A percentile compares a stretch with the other conserved stretches of the same genome.
Conservation (phyloP, 2,888 invertebrate species). For the Drosophila pseudotakahashii region DNA sequence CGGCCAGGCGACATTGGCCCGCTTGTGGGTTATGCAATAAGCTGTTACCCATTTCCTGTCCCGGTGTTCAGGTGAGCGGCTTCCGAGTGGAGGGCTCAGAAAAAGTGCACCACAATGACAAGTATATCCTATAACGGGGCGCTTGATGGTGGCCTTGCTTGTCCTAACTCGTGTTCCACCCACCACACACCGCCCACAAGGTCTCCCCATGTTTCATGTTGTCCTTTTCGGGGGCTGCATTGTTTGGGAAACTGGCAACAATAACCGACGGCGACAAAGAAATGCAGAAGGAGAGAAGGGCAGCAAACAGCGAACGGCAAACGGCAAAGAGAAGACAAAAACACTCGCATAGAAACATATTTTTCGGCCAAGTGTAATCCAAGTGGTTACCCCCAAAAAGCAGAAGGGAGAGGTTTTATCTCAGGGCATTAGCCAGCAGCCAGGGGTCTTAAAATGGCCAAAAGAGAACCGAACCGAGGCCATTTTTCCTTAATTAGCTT, state of each 20-base stretch:
- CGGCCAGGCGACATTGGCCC: slow-evolving; percentile 31
- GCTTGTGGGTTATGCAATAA: slow-evolving; percentile 51
- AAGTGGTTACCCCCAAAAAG: slow-evolving; percentile 48
- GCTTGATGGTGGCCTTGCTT: slow-evolving; percentile 43
- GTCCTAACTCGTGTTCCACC: slow-evolving; percentile 42
- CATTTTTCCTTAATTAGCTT: slow-evolving; percentile 19
- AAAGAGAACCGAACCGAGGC: neutral
- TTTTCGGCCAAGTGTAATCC: slow-evolving; percentile 65
- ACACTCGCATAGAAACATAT: slow-evolving; percentile 15
- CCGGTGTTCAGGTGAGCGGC: slow-evolving; percentile 51
- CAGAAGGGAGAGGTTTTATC: slow-evolving; percentile 5
- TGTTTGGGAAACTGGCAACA: slow-evolving; percentile 48
- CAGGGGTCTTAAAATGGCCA: neutral
- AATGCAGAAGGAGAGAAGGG: slow-evolving; percentile 28
- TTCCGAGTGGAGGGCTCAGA: slow-evolving; percentile 35
- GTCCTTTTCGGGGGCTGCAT: slow-evolving; percentile 38
- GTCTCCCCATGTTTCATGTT: slow-evolving; percentile 46
- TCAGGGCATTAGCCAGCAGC: slow-evolving; percentile 20
- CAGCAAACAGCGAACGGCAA: slow-evolving; percentile 5
- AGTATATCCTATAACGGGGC: slow-evolving; percentile 16
- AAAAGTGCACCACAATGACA: slow-evolving; percentile 51
- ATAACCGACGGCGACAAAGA: slow-evolving; percentile 43
- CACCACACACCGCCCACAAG: slow-evolving; percentile 19
- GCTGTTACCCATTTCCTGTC: slow-evolving; percentile 50
- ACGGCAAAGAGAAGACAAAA: neutral